These are phyloP conservation scores for Tetrao urogallus DNA, from an alignment of 2,113 vertebrate species.

Conservation along the genomic window DNA sequence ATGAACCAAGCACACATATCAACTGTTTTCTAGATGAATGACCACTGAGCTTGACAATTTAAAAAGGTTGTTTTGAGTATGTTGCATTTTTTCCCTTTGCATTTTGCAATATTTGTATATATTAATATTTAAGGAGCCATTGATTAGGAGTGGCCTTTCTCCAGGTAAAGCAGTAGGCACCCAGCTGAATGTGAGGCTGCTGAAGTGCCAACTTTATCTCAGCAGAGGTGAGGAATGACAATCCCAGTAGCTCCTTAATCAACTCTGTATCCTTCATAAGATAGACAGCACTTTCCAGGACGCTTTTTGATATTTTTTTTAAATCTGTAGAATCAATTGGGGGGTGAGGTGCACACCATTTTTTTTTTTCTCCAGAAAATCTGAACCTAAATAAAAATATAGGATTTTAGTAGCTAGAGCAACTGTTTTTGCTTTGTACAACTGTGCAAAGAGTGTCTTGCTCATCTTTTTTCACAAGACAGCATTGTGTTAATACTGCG, in stretches of 20 bases:
- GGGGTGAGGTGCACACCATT: neutral
- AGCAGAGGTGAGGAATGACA: neutral
- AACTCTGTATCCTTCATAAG: neutral
- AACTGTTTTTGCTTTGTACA: neutral
- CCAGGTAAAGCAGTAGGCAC: neutral
- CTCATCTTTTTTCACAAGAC: neutral
- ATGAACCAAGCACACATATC: accelerated
- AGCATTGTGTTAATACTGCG: neutral
- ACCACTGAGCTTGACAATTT: neutral
- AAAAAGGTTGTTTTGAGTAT: neutral
- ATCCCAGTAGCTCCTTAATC: neutral
- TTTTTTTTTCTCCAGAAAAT: neutral
- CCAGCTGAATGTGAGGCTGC: accelerated
- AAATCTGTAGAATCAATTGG: neutral
- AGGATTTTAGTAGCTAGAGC: neutral
- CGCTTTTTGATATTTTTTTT: neutral
- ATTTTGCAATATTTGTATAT: neutral
- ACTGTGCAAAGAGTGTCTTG: accelerated
- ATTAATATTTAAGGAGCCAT: neutral
- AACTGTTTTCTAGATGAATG: accelerated
- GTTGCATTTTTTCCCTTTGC: neutral
- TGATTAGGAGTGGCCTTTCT: neutral
- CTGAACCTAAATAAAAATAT: neutral
- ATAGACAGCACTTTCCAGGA: neutral
- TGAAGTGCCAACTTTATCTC: accelerated